Percentiles rank a stretch among this genome's conserved stretches.
Conservation (phyloP, 2,888 invertebrate genomes). For the Erannis defoliaria region DNA sequence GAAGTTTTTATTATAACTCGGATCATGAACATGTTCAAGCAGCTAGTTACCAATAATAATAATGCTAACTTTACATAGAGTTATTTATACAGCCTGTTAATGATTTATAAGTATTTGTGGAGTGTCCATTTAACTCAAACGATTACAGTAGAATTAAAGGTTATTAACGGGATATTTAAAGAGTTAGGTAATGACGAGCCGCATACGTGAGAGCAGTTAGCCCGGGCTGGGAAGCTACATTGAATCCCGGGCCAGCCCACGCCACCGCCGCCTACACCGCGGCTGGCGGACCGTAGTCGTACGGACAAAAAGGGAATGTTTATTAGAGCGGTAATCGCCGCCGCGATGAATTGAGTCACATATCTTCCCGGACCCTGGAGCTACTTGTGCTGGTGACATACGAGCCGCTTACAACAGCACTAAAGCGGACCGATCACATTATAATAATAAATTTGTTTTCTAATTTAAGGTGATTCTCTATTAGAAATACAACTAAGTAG, state of each 20-base stretch:
- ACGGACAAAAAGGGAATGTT: constrained; percentile 25
- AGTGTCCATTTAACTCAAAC: constrained; percentile 3
- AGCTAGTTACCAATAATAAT: too few species aligned
- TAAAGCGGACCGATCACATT: too few species aligned
- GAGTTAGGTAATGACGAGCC: constrained; percentile 6
- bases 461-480: too few species aligned
- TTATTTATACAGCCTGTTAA: not conserved
- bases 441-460: too few species aligned
- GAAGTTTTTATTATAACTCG: too few species aligned
- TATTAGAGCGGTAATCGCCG: constrained; percentile 20
- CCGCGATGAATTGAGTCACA: constrained; percentile 30
- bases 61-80: too few species aligned
- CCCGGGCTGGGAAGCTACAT: not conserved
- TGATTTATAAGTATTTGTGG: constrained; percentile 1
- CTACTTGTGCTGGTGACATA: not conserved
- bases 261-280: not conserved
- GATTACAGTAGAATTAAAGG: constrained; percentile 15
- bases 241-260: not conserved
- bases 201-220: not conserved
- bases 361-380: constrained; percentile 20
- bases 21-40: too few species aligned
- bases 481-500: too few species aligned
- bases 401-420: not conserved
- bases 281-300: not conserved
- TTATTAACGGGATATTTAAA: constrained; percentile 18